Conservation (phyloP, 2,113 vertebrate species). For the Pedetes capensis region DNA sequence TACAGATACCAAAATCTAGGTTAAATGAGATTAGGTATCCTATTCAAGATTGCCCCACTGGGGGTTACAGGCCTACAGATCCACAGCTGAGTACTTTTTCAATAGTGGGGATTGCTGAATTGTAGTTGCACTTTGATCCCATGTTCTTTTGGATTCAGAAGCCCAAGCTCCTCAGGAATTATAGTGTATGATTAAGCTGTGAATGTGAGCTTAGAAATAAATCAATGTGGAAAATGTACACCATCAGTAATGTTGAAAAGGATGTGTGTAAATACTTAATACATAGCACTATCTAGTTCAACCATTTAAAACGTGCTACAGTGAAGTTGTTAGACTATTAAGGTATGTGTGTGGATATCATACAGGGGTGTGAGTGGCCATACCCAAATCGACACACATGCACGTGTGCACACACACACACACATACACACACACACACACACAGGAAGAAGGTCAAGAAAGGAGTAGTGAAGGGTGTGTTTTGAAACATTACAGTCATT, state of each 20-base stretch:
- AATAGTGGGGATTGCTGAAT: not conserved
- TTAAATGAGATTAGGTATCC: not conserved
- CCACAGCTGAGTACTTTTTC: not conserved
- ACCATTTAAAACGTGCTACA: not conserved
- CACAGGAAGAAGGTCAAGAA: not conserved
- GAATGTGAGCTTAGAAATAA: not conserved
- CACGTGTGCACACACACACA: not conserved
- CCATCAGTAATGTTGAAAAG: not conserved
- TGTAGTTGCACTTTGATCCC: not conserved
- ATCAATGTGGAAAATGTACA: not conserved
- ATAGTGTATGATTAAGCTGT: not conserved
- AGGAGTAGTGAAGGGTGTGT: not conserved
- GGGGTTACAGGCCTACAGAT: not conserved
- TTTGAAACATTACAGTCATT: not conserved
- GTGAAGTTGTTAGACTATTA: not conserved
- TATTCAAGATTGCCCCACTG: not conserved
- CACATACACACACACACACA: not conserved
- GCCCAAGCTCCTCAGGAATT: not conserved
- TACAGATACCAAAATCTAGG: not conserved
- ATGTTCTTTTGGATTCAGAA: not conserved
- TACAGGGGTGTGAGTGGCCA: not conserved
- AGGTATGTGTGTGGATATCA: not conserved
- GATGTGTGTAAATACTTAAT: not conserved
- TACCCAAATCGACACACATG: not conserved
- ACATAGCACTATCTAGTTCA: not conserved